These are phyloP conservation scores for Columbina picui DNA, from an alignment of 2,113 vertebrate species.

Conservation along the genomic window DNA sequence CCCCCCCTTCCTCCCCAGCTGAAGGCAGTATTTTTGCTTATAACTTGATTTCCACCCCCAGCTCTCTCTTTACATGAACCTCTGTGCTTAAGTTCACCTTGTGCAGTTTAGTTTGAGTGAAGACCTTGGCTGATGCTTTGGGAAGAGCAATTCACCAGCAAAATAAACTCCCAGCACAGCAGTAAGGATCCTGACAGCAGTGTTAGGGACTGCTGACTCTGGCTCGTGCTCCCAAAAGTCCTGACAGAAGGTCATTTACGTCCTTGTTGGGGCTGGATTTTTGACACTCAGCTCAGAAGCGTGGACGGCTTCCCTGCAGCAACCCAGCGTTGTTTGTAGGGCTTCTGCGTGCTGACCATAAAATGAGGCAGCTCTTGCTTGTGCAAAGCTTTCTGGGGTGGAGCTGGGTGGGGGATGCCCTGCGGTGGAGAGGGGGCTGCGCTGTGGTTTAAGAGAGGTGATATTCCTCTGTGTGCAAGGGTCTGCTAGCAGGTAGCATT, in stretches of 20 bases:
- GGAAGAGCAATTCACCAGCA: background rate
- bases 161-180: background rate
- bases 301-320: rapidly evolving
- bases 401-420: background rate
- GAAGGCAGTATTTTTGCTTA: background rate
- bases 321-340: background rate
- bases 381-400: background rate
- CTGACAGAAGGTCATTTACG: background rate
- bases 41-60: background rate
- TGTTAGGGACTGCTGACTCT: background rate
- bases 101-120: background rate
- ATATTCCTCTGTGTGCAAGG: background rate
- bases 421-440: background rate
- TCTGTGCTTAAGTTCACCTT: background rate
- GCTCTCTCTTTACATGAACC: background rate
- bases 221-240: background rate
- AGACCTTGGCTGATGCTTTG: background rate
- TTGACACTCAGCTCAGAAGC: rapidly evolving
- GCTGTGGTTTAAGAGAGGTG: background rate
- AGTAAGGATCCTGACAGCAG: background rate
- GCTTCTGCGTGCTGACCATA: background rate
- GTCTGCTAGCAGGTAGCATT: background rate
- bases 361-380: background rate
- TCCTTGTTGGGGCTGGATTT: background rate
- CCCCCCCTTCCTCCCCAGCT: background rate